Conservation (phyloP, 2,888 invertebrate species). For the Rhyacophila evoluta region DNA sequence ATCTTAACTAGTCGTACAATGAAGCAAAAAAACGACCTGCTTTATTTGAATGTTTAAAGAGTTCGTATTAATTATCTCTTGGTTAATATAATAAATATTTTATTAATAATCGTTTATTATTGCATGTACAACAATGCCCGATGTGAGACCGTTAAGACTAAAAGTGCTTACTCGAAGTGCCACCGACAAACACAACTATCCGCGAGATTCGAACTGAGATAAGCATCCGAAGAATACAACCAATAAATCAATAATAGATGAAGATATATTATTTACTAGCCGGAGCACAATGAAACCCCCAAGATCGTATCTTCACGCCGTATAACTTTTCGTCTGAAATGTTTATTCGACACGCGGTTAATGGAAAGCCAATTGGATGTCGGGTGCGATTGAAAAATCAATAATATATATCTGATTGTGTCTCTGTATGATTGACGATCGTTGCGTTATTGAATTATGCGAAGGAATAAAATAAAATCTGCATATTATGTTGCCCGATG, state of each 20-base stretch:
- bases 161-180: constrained; percentile 22
- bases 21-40: too few relatives aligned
- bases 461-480: too few relatives aligned
- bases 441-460: neutral
- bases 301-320: neutral
- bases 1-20: too few relatives aligned
- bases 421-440: neutral
- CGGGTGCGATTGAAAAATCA: constrained; percentile 22
- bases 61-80: too few relatives aligned
- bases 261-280: constrained; percentile 30
- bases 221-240: neutral
- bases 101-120: too few relatives aligned
- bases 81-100: too few relatives aligned
- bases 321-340: constrained; percentile 22
- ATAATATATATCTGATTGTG: neutral
- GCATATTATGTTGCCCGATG: too few relatives aligned
- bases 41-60: too few relatives aligned
- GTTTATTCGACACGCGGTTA: constrained; percentile 14
- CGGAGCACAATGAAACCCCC: constrained; percentile 15
- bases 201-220: neutral
- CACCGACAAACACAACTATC: constrained; percentile 17
- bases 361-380: constrained; percentile 17
- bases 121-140: neutral
- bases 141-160: neutral
- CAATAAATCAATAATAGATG: constrained; percentile 29